Evolutionary conservation across 1,140 invertebrate species (phyloP).

Genomic region (Halyomorpha halys): DNA sequence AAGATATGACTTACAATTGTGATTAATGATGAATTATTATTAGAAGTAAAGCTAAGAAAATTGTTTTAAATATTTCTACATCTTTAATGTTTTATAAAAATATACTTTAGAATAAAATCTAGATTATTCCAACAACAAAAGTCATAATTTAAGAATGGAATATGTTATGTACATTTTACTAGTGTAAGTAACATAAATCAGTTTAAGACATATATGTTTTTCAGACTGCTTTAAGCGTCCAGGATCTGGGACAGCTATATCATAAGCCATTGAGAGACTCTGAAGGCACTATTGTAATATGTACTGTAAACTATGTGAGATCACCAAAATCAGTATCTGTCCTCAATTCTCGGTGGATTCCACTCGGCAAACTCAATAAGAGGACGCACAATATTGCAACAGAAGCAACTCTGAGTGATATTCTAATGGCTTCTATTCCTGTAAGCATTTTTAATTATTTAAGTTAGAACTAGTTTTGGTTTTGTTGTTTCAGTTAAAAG

Average conservation of each 20-base stretch:
- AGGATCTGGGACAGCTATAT: constrained; percentile 86
- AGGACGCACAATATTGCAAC: constrained; percentile 43
- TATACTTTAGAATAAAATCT: too few relatives aligned
- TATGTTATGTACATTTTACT: background rate
- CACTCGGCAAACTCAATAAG: constrained; percentile 62
- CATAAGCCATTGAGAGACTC: constrained; percentile 77
- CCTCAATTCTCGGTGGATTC: constrained; percentile 80
- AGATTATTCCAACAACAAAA: too few relatives aligned
- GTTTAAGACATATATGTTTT: too few relatives aligned
- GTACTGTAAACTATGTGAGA: constrained; percentile 71
- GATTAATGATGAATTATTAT: too few relatives aligned
- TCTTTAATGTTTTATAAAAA: too few relatives aligned
- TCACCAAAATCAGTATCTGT: constrained; percentile 73
- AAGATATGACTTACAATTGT: constrained; percentile 7
- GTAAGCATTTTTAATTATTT: constrained; percentile 33
- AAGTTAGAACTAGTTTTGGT: too few relatives aligned
- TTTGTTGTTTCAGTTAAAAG: too few relatives aligned
- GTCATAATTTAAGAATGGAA: too few relatives aligned
- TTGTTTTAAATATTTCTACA: too few relatives aligned
- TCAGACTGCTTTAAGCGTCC: constrained; percentile 69
- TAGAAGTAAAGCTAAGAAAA: too few relatives aligned
- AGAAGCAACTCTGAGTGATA: constrained; percentile 66
- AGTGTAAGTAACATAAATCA: too few relatives aligned
- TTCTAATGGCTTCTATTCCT: constrained; percentile 71
- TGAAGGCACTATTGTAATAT: constrained; percentile 82